phyloP scores from a whole-genome alignment of 92 coral and sea anemone species.

The Bergia sp. region DNA sequence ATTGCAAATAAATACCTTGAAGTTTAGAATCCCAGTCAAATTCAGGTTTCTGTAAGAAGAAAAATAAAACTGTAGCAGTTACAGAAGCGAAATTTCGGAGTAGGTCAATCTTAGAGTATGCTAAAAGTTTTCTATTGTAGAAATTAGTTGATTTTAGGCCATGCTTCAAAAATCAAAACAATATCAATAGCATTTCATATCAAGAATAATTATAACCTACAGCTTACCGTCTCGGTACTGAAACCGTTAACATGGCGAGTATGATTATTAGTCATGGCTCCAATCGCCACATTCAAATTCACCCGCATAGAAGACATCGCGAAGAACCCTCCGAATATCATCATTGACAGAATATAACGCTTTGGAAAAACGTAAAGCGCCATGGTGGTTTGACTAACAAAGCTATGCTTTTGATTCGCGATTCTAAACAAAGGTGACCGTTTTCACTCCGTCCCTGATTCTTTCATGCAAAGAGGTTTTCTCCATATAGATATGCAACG shows the following conservation, averaged over 20 bases:
- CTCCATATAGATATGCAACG: not conserved
- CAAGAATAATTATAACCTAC: not conserved
- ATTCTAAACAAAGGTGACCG: not conserved
- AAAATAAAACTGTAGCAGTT: not conserved
- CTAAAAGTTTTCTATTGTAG: too few relatives aligned
- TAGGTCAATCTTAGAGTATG: too few relatives aligned
- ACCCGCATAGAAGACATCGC: conserved; percentile 83
- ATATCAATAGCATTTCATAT: not conserved
- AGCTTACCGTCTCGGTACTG: conserved; percentile 63
- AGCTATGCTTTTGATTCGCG: not conserved
- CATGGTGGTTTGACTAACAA: not conserved
- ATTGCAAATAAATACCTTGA: conserved; percentile 53
- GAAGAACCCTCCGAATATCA: conserved; percentile 82
- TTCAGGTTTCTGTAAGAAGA: conserved; percentile 59
- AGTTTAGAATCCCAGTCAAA: conserved; percentile 71
- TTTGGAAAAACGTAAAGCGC: conserved; percentile 51
- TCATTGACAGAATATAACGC: conserved; percentile 72
- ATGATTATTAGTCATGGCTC: conserved; percentile 90
- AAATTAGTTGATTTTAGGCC: too few relatives aligned
- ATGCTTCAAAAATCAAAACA: not conserved
- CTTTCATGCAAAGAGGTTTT: not conserved
- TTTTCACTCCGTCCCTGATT: not conserved
- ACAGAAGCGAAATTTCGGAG: too few relatives aligned
- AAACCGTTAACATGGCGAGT: conserved; percentile 72
- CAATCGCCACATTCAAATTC: conserved; percentile 85